Percentiles rank a stretch among this genome's conserved stretches.
These are phyloP conservation scores for Sebastes wilsoni DNA, from an alignment of 2,797 vertebrate species.

Conservation along the genomic window DNA sequence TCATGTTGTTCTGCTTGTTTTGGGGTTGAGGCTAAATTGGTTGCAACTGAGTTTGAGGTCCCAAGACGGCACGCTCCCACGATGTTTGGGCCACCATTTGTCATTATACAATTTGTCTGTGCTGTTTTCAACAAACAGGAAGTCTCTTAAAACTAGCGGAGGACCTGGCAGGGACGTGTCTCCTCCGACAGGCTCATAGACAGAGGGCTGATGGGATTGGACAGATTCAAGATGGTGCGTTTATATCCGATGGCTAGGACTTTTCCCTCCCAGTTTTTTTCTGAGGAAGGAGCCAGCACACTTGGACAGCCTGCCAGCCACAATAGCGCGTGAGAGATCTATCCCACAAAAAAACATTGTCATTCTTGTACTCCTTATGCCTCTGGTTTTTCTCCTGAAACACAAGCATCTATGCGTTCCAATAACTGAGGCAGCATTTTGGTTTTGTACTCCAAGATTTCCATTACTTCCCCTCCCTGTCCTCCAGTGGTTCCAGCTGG, in stretches of 20 bases:
- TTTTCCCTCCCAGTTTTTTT: constrained; percentile 56
- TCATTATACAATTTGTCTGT: constrained; percentile 85
- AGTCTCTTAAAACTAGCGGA: constrained; percentile 70
- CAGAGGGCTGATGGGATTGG: constrained; percentile 73
- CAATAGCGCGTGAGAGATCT: constrained; percentile 61
- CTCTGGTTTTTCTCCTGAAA: constrained; percentile 73
- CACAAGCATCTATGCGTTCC: constrained; percentile 66
- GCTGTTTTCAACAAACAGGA: constrained; percentile 79
- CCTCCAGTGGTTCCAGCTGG: constrained; percentile 77
- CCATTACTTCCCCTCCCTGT: constrained; percentile 68
- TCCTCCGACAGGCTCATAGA: constrained; percentile 55
- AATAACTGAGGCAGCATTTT: constrained; percentile 71
- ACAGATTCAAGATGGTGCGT: constrained; percentile 80
- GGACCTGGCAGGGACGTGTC: constrained; percentile 60
- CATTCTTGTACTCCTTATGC: constrained; percentile 70
- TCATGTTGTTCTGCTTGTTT: constrained; percentile 79
- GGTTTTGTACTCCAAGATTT: constrained; percentile 69
- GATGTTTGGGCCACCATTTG: constrained; percentile 73
- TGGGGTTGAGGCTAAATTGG: constrained; percentile 78
- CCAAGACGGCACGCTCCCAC: constrained; percentile 67
- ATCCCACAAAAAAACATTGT: constrained; percentile 72
- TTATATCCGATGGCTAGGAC: constrained; percentile 75
- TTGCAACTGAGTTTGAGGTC: constrained; percentile 78
- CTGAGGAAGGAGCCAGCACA: constrained; percentile 58
- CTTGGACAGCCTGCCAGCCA: constrained; percentile 65